A percentile compares a stretch with the other conserved stretches of the same genome.
Evolutionary conservation across 2,888 invertebrate genomes (phyloP).

Genomic region (Malacosoma neustria): DNA sequence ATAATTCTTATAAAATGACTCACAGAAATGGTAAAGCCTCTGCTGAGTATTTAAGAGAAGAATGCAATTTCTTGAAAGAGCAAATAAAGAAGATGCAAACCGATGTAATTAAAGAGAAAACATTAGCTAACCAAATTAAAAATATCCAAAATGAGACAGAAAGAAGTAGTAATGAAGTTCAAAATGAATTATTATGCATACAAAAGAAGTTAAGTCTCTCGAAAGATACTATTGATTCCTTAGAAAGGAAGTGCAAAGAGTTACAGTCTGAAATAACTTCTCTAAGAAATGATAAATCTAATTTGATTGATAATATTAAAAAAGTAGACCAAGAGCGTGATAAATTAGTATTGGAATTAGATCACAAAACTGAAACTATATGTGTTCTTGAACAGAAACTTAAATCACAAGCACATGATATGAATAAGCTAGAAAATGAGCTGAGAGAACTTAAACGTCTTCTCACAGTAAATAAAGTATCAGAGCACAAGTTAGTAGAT

Average conservation of each 20-base stretch:
- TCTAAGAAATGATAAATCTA: conserved; percentile 77
- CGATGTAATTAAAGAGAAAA: conserved; percentile 65
- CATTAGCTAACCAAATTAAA: conserved; percentile 72
- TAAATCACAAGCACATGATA: conserved; percentile 72
- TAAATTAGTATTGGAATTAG: conserved; percentile 77
- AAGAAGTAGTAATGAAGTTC: conserved; percentile 79
- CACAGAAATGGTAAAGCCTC: conserved; percentile 58
- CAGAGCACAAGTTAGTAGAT: conserved; percentile 65
- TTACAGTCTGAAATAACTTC: conserved; percentile 75
- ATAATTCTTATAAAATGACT: conserved; percentile 59
- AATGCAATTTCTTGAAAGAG: conserved; percentile 57
- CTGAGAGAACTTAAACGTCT: conserved; percentile 73
- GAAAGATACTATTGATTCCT: conserved; percentile 69
- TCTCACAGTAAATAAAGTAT: conserved; percentile 49
- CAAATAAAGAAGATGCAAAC: conserved; percentile 61
- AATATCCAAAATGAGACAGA: conserved; percentile 86
- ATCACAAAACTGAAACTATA: conserved; percentile 82
- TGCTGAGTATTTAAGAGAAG: conserved; percentile 53
- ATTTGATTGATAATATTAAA: conserved; percentile 76
- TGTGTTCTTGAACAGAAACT: conserved; percentile 79
- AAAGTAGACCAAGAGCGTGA: conserved; percentile 84
- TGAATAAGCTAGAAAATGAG: conserved; percentile 69
- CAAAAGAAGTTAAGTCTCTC: conserved; percentile 78
- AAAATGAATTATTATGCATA: conserved; percentile 77
- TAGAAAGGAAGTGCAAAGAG: conserved; percentile 76